Evolutionary conservation across 2,888 invertebrate species (phyloP), one percentile per base, ranked within the genome.

Genomic region (Cantharis lateralis): DNA sequence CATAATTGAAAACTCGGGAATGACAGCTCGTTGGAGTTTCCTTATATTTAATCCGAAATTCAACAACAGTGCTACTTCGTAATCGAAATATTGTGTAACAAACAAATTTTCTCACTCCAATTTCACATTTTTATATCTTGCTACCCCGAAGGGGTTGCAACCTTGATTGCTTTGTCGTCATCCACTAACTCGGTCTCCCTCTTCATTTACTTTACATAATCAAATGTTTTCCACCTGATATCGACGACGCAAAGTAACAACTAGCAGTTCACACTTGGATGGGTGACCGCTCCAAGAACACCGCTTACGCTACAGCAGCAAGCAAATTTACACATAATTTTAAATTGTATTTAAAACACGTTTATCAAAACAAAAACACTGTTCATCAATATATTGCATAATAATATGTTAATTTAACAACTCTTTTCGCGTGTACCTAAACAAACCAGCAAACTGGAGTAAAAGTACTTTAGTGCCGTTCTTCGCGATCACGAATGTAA

Each of bases 1-100:
- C 85, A 87, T 87, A 86, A 85, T 83, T 81, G 82, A 80, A 77
- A 81, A 79, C 80, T 81, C 76, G 72, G 78, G 77, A 79, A 75
- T 81, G 84, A 83, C 84, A 82, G 81, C 80, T 81, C 84, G 82
- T 81, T 70, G 75, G 79, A 76, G 61, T 70, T 75, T 72, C 75
- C 72, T 28, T 70, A 15, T 20, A 24, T 66, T 66, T 24, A 74
- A 71, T 72, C 74, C 74, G 48, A 26, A 62, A 71, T 76, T 71
- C 48, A 70, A 66, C 63, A 16, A 72, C 72, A 66, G 70, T 76
- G 66, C 69, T 62, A 28, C 63, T 75, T 75, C 72, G 68, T 63
- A 62, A 62, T 63, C 68, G 20, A 24, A 20, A 69, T n/a, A n/a
- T 75, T 72, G 16, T 63, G 64, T 73, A 28, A 32, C 69, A 69